phyloP scores from a whole-genome alignment of 1,140 invertebrate species.

The Bombyx mandarina region DNA sequence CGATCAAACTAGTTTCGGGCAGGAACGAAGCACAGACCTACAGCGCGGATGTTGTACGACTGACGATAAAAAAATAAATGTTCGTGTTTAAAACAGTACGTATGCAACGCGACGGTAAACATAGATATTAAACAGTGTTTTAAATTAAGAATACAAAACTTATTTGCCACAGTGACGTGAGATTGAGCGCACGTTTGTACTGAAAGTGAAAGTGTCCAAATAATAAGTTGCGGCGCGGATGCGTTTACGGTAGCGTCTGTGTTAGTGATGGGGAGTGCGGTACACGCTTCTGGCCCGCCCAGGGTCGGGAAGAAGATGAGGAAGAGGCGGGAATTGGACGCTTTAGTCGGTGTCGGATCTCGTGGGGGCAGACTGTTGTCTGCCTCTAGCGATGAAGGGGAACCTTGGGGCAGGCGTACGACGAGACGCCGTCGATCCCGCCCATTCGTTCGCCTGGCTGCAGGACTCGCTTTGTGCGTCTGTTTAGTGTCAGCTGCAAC shows the following conservation, averaged over 20 bases:
- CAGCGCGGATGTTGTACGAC: too few species aligned
- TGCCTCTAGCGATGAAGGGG: slow-evolving; percentile 72
- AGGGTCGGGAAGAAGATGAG: slow-evolving; percentile 74
- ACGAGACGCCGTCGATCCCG: slow-evolving; percentile 37
- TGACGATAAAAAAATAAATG: too few species aligned
- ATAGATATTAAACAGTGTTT: too few species aligned
- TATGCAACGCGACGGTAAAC: too few species aligned
- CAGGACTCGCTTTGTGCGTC: slow-evolving; percentile 74
- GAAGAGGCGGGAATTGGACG: slow-evolving; percentile 73
- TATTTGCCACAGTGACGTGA: slow-evolving; percentile 33
- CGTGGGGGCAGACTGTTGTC: slow-evolving; percentile 60
- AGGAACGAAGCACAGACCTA: too few species aligned
- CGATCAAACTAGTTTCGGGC: too few species aligned
- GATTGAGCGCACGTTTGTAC: slow-evolving; percentile 23
- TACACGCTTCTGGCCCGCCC: slow-evolving; percentile 60
- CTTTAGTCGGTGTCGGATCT: slow-evolving; percentile 59
- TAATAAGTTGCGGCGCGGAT: slow-evolving; percentile 28
- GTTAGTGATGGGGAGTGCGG: slow-evolving; percentile 52
- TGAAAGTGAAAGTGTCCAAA: slow-evolving; percentile 26
- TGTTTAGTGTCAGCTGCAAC: slow-evolving; percentile 77
- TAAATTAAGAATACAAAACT: slow-evolving; percentile 5
- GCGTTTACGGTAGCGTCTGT: slow-evolving; percentile 46
- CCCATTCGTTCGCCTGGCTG: slow-evolving; percentile 72
- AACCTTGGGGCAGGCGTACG: slow-evolving; percentile 42
- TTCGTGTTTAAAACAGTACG: too few species aligned